phyloP scores from a whole-genome alignment of 2,888 invertebrate genomes.

The Euclidia mi region DNA sequence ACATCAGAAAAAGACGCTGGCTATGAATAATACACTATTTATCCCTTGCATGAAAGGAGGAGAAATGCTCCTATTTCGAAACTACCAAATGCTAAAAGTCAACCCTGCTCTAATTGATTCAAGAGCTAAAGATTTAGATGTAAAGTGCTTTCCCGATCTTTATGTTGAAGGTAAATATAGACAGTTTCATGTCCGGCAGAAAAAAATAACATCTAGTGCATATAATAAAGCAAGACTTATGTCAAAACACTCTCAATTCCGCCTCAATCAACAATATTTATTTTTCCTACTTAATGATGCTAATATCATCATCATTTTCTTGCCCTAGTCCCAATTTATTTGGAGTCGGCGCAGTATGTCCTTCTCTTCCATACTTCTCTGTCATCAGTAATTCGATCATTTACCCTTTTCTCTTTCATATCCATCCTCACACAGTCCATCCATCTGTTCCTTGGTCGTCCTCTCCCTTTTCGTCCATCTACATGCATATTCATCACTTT shows the following conservation, averaged over 20 bases:
- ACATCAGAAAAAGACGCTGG: constrained; percentile 1
- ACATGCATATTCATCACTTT: no score
- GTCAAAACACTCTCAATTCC: constrained; percentile 1
- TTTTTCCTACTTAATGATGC: constrained; percentile 1
- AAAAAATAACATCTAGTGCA: not conserved
- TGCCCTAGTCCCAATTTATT: no score
- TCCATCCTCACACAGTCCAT: no score
- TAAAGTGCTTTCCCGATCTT: not conserved
- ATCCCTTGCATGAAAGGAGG: constrained; percentile 3
- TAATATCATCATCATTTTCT: no score
- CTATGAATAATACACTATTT: constrained; percentile 6
- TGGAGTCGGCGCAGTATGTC: no score
- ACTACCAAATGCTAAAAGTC: constrained; percentile 45
- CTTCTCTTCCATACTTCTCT: no score
- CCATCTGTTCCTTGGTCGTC: no score
- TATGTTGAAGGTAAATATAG: constrained; percentile 1
- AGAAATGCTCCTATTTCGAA: constrained; percentile 29
- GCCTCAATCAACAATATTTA: constrained; percentile 1
- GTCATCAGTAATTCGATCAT: no score
- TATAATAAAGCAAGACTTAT: not conserved
- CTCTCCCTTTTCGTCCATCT: no score
- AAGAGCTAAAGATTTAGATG: constrained; percentile 35
- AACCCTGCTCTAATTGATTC: constrained; percentile 38
- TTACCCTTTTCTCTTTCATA: no score
- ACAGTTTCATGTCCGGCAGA: not conserved